Percentiles rank a stretch among this genome's conserved stretches.
These are phyloP conservation scores for Leucoma salicis DNA, from an alignment of 2,888 invertebrate species.

Conservation along the genomic window DNA sequence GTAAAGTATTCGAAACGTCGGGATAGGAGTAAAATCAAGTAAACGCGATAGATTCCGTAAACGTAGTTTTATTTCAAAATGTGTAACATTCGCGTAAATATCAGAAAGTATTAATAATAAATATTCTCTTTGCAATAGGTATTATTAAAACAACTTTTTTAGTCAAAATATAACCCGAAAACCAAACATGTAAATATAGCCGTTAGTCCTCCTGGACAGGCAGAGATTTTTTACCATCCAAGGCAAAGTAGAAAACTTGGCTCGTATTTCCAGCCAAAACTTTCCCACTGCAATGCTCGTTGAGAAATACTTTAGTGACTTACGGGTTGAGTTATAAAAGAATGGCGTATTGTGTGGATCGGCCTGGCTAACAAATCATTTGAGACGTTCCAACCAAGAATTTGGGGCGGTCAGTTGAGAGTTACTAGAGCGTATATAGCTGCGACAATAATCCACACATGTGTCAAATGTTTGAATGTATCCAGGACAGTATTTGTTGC, in stretches of 20 bases:
- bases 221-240: conserved; percentile 66
- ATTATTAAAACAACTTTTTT: conserved; percentile 74
- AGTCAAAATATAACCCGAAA: conserved; percentile 76
- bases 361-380: conserved; percentile 60
- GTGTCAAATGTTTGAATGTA: conserved; percentile 28
- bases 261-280: conserved; percentile 75
- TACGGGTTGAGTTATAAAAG: conserved; percentile 70
- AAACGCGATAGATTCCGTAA: too few species aligned
- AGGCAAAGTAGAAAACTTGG: conserved; percentile 73
- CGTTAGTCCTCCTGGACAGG: conserved; percentile 54
- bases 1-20: too few species aligned
- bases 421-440: conserved; percentile 31
- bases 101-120: conserved; percentile 73
- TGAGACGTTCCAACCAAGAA: conserved; percentile 41
- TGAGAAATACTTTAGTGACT: conserved; percentile 72
- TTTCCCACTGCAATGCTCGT: conserved; percentile 68
- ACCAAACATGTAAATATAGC: conserved; percentile 78
- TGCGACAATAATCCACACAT: conserved; percentile 25
- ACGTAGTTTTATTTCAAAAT: too few species aligned
- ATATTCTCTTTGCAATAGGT: conserved; percentile 78
- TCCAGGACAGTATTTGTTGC: conserved; percentile 23
- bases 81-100: conserved; percentile 71
- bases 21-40: too few species aligned
- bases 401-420: conserved; percentile 45
- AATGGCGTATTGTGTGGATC: conserved; percentile 57